phyloP scores from a whole-genome alignment of 2,797 vertebrate species.

The Mormyrops attenuatus region DNA sequence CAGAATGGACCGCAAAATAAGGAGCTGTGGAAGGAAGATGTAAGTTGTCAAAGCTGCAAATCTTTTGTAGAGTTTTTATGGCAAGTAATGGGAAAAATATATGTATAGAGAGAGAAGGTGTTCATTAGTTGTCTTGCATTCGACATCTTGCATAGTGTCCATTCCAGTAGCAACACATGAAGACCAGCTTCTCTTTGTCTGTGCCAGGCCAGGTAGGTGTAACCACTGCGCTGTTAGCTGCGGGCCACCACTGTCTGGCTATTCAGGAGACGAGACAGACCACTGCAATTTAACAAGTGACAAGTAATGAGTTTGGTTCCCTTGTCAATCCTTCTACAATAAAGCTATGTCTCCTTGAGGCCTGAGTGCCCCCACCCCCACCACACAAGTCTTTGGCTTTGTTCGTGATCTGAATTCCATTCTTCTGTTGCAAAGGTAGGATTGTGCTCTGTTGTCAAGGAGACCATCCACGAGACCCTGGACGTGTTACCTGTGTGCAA shows the following conservation, averaged over 20 bases:
- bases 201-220: neutral
- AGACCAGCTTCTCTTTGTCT: neutral
- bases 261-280: neutral
- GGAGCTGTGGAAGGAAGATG: neutral
- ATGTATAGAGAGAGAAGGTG: neutral
- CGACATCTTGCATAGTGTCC: neutral
- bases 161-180: neutral
- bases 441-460: conserved; percentile 28
- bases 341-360: conserved; percentile 16
- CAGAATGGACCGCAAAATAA: neutral
- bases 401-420: conserved; percentile 7
- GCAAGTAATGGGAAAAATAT: neutral
- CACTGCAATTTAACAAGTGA: neutral
- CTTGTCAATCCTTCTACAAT: neutral
- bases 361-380: conserved; percentile 17
- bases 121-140: neutral
- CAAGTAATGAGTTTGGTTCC: neutral
- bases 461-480: conserved; percentile 6
- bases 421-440: neutral
- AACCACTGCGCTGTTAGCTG: neutral
- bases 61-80: neutral
- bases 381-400: neutral
- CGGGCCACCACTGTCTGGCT: neutral
- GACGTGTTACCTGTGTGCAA: neutral
- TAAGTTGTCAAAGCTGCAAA: neutral